Conservation (phyloP, 2,888 invertebrate genomes). For the Tethea ocularis region DNA sequence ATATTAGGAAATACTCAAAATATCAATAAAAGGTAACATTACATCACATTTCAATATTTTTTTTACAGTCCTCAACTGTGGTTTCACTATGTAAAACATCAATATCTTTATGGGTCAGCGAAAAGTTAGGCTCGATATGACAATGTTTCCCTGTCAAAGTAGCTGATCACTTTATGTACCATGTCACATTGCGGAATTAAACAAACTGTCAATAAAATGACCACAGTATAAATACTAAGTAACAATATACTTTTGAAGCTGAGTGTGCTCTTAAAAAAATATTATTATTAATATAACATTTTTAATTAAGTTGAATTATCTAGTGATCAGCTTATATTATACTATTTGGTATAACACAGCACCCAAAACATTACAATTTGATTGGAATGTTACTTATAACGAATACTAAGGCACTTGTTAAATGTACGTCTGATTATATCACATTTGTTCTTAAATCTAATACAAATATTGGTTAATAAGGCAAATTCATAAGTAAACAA, state of each 20-base stretch:
- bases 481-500: not conserved
- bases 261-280: too few relatives aligned
- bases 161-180: too few relatives aligned
- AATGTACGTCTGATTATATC: not conserved
- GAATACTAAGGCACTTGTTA: not conserved
- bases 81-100: too few relatives aligned
- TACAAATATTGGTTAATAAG: not conserved
- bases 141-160: too few relatives aligned
- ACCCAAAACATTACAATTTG: not conserved
- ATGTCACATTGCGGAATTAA: too few relatives aligned
- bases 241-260: too few relatives aligned
- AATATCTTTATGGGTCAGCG: too few relatives aligned
- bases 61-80: too few relatives aligned
- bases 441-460: not conserved
- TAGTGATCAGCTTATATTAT: not conserved
- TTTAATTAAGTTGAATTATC: not conserved
- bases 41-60: not conserved
- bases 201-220: too few relatives aligned
- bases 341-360: conserved; percentile 2
- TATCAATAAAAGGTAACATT: not conserved
- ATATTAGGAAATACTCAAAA: not conserved
- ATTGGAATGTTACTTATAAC: conserved; percentile 1
- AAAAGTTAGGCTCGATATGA: too few relatives aligned
- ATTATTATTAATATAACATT: too few relatives aligned
- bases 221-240: too few relatives aligned